Conservation (phyloP, 2,888 invertebrate genomes). For the Linyphia triangularis region DNA sequence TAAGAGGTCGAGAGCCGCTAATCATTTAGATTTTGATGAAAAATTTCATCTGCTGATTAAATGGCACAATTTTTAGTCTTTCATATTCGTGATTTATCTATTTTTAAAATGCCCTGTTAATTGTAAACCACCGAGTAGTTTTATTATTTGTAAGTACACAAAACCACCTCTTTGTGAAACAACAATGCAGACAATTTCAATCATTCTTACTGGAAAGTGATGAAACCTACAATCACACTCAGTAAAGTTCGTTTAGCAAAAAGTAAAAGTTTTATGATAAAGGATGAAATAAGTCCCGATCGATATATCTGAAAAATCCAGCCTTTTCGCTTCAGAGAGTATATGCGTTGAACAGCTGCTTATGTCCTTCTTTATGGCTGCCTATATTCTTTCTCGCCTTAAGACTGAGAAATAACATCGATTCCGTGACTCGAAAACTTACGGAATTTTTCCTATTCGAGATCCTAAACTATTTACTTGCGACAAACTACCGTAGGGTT, state of each 20-base stretch:
- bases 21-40: no score
- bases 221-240: background rate
- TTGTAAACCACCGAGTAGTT: no score
- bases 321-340: slow-evolving; percentile 15
- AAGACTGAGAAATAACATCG: slow-evolving; percentile 28
- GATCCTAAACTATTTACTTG: background rate
- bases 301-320: slow-evolving; percentile 38
- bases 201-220: no score
- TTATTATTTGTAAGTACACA: no score
- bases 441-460: background rate
- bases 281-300: slow-evolving; percentile 1
- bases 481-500: background rate
- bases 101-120: no score
- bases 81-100: no score
- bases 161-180: no score
- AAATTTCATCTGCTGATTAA: no score
- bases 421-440: background rate
- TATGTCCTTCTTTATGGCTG: slow-evolving; percentile 20
- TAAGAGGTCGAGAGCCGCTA: no score
- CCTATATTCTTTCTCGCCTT: slow-evolving; percentile 14
- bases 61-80: no score
- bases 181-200: no score
- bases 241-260: background rate
- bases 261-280: background rate
- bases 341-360: slow-evolving; percentile 36